Evolutionary conservation across 2,113 vertebrate species (phyloP).

Genomic region (Caranx ignobilis): DNA sequence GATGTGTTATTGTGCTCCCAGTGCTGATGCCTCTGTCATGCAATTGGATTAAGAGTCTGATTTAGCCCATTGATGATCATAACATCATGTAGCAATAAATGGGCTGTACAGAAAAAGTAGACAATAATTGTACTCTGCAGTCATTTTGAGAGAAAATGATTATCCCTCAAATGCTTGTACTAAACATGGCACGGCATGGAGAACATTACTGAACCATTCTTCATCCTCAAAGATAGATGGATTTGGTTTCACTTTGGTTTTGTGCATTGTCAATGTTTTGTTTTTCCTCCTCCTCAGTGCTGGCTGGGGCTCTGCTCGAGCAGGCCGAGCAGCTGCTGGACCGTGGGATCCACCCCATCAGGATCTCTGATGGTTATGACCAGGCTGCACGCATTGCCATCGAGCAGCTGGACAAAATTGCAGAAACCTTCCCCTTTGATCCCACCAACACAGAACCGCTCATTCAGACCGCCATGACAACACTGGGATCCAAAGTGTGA

Average conservation of each 20-base stretch:
- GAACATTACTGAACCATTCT: background rate
- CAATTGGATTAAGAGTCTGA: too few species aligned
- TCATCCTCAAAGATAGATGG: background rate
- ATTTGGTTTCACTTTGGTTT: background rate
- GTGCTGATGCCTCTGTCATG: background rate
- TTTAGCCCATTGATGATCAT: background rate
- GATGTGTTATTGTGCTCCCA: background rate
- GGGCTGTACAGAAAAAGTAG: background rate
- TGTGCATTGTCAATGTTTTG: background rate
- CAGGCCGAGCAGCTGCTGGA: conserved; percentile 96
- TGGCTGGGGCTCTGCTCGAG: conserved; percentile 94
- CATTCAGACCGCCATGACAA: conserved; percentile 97
- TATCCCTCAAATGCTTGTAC: background rate
- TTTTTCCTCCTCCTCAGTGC: conserved; percentile 80
- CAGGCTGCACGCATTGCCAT: conserved; percentile 93
- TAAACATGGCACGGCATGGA: background rate
- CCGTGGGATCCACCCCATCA: conserved; percentile 95
- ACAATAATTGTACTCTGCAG: background rate
- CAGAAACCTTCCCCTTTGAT: conserved; percentile 92
- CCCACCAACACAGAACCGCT: conserved; percentile 90
- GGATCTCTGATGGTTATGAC: conserved; percentile 96
- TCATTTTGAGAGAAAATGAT: background rate
- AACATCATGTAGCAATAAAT: background rate
- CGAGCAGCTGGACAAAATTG: conserved; percentile 92
- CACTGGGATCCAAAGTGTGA: conserved; percentile 97